Conservation (phyloP, 2,113 vertebrate genomes). For the Platichthys stellatus region DNA sequence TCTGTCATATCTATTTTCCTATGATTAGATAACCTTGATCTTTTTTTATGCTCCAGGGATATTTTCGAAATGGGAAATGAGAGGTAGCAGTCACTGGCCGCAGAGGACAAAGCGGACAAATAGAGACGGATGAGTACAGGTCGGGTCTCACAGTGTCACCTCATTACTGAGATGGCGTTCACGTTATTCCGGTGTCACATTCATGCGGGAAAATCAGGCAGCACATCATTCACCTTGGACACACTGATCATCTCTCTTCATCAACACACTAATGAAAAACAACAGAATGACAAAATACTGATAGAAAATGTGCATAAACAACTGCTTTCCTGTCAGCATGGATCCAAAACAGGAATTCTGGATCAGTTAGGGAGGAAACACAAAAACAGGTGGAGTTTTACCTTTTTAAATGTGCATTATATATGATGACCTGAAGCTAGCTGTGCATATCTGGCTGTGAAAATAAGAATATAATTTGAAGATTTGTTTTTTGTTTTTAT, state of each 20-base stretch:
- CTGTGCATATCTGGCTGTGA: too few species aligned
- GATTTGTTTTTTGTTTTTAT: too few species aligned
- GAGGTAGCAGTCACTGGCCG: conserved; percentile 4
- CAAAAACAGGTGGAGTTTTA: background rate
- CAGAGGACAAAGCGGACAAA: conserved; percentile 27
- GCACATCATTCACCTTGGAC: conserved; percentile 34
- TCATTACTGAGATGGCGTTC: conserved; percentile 41
- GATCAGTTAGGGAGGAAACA: background rate
- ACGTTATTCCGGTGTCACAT: conserved; percentile 42
- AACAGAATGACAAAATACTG: background rate
- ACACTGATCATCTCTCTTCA: conserved; percentile 27
- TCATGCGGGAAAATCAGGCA: conserved; percentile 20
- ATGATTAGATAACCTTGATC: conserved; percentile 19
- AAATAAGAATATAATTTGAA: too few species aligned
- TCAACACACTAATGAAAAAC: conserved; percentile 6
- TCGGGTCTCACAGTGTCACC: conserved; percentile 1
- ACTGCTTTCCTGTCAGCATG: background rate
- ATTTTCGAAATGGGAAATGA: conserved; percentile 12
- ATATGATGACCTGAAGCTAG: too few species aligned
- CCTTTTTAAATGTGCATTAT: too few species aligned
- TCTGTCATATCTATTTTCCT: conserved; percentile 7
- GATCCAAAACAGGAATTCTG: background rate
- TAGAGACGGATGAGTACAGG: conserved; percentile 34
- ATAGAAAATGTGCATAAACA: background rate
- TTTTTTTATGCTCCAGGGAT: background rate